These are phyloP conservation scores for Acleris sparsana DNA, from an alignment of 2,888 invertebrate species.

Conservation along the genomic window DNA sequence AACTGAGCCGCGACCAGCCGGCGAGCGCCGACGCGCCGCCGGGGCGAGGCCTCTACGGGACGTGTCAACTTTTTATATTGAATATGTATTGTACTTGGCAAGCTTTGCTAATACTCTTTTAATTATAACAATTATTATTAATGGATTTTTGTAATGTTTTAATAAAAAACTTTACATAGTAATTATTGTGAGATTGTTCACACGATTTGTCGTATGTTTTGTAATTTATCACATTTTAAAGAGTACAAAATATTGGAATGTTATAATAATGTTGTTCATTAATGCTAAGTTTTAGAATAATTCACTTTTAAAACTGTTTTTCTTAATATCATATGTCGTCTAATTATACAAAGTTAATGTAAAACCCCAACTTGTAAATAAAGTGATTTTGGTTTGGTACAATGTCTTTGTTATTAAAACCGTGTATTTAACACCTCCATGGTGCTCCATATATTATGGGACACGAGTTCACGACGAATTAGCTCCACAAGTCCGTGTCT, in stretches of 20 bases:
- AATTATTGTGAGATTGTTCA: conserved; percentile 76
- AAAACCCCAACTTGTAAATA: conserved; percentile 77
- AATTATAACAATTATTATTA: conserved; percentile 74
- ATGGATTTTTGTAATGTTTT: conserved; percentile 81
- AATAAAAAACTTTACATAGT: conserved; percentile 79
- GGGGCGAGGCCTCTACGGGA: background rate
- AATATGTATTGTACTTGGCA: conserved; percentile 66
- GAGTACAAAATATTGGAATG: conserved; percentile 83
- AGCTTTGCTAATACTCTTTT: conserved; percentile 74
- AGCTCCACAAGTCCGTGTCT: too few species aligned
- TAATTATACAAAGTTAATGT: conserved; percentile 77
- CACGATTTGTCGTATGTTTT: conserved; percentile 73
- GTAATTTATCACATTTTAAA: conserved; percentile 83
- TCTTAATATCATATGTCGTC: conserved; percentile 76
- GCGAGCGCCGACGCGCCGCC: too few species aligned
- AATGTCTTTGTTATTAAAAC: too few species aligned
- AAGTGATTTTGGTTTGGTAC: conserved; percentile 82
- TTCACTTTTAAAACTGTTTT: conserved; percentile 75
- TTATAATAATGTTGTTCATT: conserved; percentile 81
- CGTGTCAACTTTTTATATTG: conserved; percentile 60
- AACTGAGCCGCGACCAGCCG: too few species aligned
- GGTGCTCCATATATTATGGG: too few species aligned
- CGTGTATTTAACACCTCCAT: too few species aligned
- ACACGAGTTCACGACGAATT: too few species aligned
- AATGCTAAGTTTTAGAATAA: conserved; percentile 80